Base-by-base conservation (phyloP, 2,113 vertebrate species). In the Gambusia holbrooki region DNA sequence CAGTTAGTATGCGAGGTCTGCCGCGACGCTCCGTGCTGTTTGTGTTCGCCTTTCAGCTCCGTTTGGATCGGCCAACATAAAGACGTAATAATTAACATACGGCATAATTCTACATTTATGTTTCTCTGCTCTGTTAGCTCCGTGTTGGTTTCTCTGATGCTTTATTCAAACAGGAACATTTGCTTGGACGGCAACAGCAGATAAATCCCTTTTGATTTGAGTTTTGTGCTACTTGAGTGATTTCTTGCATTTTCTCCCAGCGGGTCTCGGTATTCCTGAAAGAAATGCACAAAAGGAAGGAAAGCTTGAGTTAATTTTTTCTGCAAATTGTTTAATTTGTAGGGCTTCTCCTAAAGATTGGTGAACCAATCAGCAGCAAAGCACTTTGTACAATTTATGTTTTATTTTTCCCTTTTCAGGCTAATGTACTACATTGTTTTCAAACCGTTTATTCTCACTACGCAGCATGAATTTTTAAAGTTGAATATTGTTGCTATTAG, bases 21-120 rank as follows among this genome's bases (percentile, higher is more conserved):
- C 73, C 45, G 54, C 42, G 22, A 58, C 22, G 51, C 2, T 15
- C 37, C 5, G 33, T 17, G 60, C 69, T 74, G 76, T 77, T 74
- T 73, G 73, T 40, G 51, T 69, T 74, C 62, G 79, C 58, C 73
- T 83, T 37, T 72, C 62, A 83, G 66, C 69, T 69, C 33, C 48
- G 4, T 66, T 48, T 69, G 58, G 68, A 60, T 12, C 76, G 77
- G 77, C 63, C 58, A 32, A 54, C 60, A 79, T 66, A 66, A 42
- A 76, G n/a, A 33, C 5, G 61, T 61, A 70, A 73, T 77, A 65
- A 87, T 66, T 83, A 84, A 74, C 74, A 76, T 65, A 68, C 76
- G 77, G 66, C 37, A 42, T 32, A 27, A 70, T 78, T 67, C 69
- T 30, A 28, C 61, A 37, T 37, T 27, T 35, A 35, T 62, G 64